Base-by-base conservation (phyloP, 1,140 invertebrate genomes). In the Campodea augens region DNA sequence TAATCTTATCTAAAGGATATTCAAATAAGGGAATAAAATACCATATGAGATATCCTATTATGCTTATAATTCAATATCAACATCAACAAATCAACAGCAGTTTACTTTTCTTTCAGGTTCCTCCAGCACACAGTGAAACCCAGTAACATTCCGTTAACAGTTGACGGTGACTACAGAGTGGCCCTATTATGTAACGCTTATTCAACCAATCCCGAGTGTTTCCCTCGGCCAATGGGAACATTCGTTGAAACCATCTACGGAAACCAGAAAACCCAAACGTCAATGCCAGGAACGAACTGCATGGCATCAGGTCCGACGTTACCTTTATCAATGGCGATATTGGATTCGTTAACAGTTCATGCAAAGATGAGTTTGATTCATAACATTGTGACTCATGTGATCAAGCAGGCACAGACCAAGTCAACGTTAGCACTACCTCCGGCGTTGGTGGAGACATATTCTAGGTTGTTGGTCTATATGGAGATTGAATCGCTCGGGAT, bases 291-390 rank as follows among this genome's bases (percentile, higher is more conserved):
- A 47, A 66, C 63, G 47, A 64, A 65, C 29, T 57, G 64, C 10
- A 49, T 66, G 2, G 62, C 68, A 2, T 66, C 60, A 46, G 71
- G 68, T 4, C 79, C 82, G 5, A 88, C 79, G 0, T 75, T 80
- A 13, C 91, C 91, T 1, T 64, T 96, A 12, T 83, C 86, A 0
- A 91, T 96, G 78, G 82, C 80, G 22, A 77, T 93, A 18, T 61
- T 96, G 2, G 92, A 97, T 59, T 91, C 89, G n/a, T 61, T 96
- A 13, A 95, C 92, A 0, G 82, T 95, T 10, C 90, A 96, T 61
- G 87, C 88, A 0, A 96, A 96, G 62, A 96, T 97, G 91, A 91
- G 86, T 49, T 63, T 97, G n/a, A 93, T 96, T 45, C 90, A 96
- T 55, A 83, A 80, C 40, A 91, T 91, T 52, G 85, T 89, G 0